Evolutionary conservation across 2,797 vertebrate species (phyloP), one percentile per base, ranked within the genome.

Genomic region (Chelidonichthys spinosus): DNA sequence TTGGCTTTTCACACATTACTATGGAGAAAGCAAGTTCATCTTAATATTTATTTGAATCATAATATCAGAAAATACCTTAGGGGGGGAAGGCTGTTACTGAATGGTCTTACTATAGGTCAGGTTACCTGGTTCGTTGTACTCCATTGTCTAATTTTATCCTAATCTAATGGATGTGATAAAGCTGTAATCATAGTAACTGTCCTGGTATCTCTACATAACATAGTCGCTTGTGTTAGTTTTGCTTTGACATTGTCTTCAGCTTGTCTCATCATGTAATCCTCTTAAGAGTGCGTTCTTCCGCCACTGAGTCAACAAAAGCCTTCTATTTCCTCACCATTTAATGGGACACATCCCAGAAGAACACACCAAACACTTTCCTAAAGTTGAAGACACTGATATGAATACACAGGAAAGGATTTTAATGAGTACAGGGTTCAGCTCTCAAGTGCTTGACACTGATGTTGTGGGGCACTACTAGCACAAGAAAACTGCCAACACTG

Each of bases 191-290:
- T 42, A 53, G 54, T 62, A 68, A 65, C 44, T 11, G 4, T 36
- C 10, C 67, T 46, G 55, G 18, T 32, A 50, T 83, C 33, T 54
- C 58, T 59, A 33, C 53, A 46, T 63, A 59, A 84, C 25, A 55
- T 52, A 70, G 62, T 59, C 69, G 44, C 47, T 59, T 36, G 59
- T 74, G 32, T 72, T 78, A 61, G 62, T 70, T 80, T 81, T 77
- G 39, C 49, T 35, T 32, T 40, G 64, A 82, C 84, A 78, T 74
- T 84, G 80, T 83, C 82, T 84, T 60, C 54, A 7, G 74, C 68
- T 82, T 67, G 79, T 86, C 76, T 84, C 39, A 60, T 76, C 67
- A 3, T 72, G 80, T 87, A 89, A 87, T 89, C 82, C 81, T 86
- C 86, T 86, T 85, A 88, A 2, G 44, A 78, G 63, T 7, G 17